These are phyloP conservation scores for mouse (Mus musculus) DNA, from an alignment of 2,113 vertebrate species.

Conservation along the genomic window DNA sequence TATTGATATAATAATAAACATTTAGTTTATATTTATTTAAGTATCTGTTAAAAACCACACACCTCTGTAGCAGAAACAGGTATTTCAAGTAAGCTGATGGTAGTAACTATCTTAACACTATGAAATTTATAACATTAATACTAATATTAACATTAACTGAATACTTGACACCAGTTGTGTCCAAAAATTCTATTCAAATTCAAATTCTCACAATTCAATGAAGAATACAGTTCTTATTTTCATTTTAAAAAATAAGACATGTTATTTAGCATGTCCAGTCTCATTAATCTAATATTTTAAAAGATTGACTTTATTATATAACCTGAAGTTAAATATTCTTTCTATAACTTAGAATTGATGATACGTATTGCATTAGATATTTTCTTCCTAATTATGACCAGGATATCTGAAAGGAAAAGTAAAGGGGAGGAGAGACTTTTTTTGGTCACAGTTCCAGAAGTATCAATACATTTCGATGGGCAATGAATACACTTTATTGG, in stretches of 20 bases:
- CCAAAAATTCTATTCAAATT: not conserved
- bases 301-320: not conserved
- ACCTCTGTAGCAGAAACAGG: not conserved
- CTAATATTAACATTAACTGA: not conserved
- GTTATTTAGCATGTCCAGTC: not conserved
- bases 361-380: not conserved
- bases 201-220: not conserved
- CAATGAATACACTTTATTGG: not conserved
- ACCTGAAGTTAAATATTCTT: not conserved
- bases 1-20: not conserved
- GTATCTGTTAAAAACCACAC: not conserved
- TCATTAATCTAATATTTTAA: not conserved
- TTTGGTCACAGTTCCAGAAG: not conserved
- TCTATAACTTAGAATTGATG: not conserved
- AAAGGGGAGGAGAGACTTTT: not conserved
- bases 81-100: not conserved
- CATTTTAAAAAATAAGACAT: not conserved
- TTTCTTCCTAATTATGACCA: not conserved
- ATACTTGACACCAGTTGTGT: not conserved
- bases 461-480: not conserved
- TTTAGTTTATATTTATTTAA: not conserved
- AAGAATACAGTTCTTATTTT: not conserved
- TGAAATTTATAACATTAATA: not conserved
- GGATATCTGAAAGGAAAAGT: not conserved
- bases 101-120: not conserved